Percentiles rank a stretch among this genome's conserved stretches.
Conservation (phyloP, 2,113 vertebrate genomes). For the Rhodinocichla rosea region DNA sequence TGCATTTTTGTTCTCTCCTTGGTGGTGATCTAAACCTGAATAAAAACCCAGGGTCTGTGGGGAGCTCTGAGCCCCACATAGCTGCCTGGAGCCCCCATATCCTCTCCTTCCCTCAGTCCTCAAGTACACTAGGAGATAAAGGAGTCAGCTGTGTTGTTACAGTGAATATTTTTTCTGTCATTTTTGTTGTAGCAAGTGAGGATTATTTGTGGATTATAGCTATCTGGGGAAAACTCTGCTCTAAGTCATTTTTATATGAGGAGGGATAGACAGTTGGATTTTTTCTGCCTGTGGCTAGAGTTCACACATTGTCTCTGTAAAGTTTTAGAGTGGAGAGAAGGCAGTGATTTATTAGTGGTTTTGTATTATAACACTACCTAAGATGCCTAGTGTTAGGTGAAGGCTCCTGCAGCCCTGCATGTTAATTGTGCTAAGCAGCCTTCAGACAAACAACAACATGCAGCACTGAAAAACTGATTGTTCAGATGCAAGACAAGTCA, state of each 20-base stretch:
- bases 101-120: neutral
- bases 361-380: neutral
- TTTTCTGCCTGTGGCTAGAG: neutral
- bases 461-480: neutral
- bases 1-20: neutral
- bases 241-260: conserved; percentile 21
- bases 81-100: fast-evolving
- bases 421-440: neutral
- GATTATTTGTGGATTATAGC: conserved; percentile 28
- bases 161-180: neutral
- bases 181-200: conserved; percentile 20
- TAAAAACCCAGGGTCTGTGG: neutral
- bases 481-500: neutral
- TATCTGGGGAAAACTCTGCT: conserved; percentile 16
- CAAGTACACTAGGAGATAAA: neutral
- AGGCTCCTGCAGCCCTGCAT: neutral
- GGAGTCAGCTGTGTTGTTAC: neutral
- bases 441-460: neutral
- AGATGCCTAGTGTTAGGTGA: neutral
- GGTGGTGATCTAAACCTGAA: neutral
- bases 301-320: conserved; percentile 6
- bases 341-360: neutral
- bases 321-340: neutral
- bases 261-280: neutral
- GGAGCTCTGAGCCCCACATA: neutral